A percentile compares a stretch with the other conserved stretches of the same genome.
phyloP scores from a whole-genome alignment of 2,797 vertebrate genomes.

The Micropoecilia bifurca region DNA sequence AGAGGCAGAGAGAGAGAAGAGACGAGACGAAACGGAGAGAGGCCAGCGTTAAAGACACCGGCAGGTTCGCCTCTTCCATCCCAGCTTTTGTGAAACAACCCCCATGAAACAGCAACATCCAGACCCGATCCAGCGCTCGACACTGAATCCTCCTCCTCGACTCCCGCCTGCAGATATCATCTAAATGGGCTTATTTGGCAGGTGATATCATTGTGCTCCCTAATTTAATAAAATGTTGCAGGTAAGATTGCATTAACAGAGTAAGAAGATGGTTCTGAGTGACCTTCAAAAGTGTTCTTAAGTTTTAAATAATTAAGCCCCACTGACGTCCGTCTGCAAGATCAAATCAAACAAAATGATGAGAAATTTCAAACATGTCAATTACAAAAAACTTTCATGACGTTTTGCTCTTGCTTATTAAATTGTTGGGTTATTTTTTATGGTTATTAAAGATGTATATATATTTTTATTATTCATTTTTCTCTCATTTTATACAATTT shows the following conservation, averaged over 20 bases:
- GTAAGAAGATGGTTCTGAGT: background rate
- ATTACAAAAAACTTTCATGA: background rate
- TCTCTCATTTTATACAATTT: background rate
- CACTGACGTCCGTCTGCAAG: background rate
- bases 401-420: background rate
- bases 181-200: conserved; percentile 33
- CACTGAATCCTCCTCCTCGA: conserved; percentile 23
- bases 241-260: background rate
- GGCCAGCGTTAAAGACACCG: conserved; percentile 78
- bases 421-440: background rate
- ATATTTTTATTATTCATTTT: background rate
- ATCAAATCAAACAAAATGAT: background rate
- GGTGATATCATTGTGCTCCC: conserved; percentile 15
- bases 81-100: conserved; percentile 81
- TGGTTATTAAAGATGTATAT: background rate
- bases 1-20: conserved; percentile 81
- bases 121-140: conserved; percentile 58
- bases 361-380: background rate
- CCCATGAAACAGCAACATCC: conserved; percentile 79
- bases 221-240: conserved; percentile 16
- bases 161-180: conserved; percentile 42
- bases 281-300: conserved; percentile 21
- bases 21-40: conserved; percentile 52
- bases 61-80: conserved; percentile 77
- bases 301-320: background rate